Percentiles rank a stretch among this genome's conserved stretches.
Conservation (phyloP, 2,797 vertebrate species). For the Enteromius unitaeniatus region DNA sequence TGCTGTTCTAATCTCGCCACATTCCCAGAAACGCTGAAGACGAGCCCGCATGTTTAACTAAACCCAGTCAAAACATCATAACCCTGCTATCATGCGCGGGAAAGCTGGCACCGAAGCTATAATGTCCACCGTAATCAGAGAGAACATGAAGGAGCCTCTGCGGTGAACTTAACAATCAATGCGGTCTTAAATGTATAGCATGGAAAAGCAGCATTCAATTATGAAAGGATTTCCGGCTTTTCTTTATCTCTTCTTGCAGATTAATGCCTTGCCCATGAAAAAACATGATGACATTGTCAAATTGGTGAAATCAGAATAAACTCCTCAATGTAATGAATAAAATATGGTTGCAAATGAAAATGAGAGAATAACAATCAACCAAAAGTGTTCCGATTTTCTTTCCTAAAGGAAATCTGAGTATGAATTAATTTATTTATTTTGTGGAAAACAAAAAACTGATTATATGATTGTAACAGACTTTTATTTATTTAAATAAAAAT, state of each 20-base stretch:
- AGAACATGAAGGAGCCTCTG: conserved; percentile 28
- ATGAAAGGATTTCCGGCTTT: neutral
- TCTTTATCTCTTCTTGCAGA: neutral
- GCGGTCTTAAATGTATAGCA: conserved; percentile 25
- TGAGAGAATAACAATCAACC: neutral
- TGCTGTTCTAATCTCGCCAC: conserved; percentile 27
- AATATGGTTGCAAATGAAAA: neutral
- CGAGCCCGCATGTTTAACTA: conserved; percentile 33
- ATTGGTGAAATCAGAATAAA: neutral
- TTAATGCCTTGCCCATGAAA: neutral
- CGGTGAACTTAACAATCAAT: conserved; percentile 58
- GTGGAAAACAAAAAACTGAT: neutral
- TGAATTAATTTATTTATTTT: neutral
- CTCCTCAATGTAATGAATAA: neutral
- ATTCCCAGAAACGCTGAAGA: conserved; percentile 35
- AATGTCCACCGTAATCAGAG: conserved; percentile 40
- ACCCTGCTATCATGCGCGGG: conserved; percentile 57
- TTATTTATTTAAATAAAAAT: neutral
- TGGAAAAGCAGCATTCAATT: conserved; percentile 30
- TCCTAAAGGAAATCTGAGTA: neutral
- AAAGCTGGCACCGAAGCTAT: conserved; percentile 46
- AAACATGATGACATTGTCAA: neutral
- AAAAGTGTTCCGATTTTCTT: neutral
- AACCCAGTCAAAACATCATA: conserved; percentile 66
- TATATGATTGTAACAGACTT: neutral